A percentile compares a stretch with the other conserved stretches of the same genome.
These are phyloP conservation scores for Micronycteris hirsuta DNA, from an alignment of 2,113 vertebrate species.

Conservation along the genomic window DNA sequence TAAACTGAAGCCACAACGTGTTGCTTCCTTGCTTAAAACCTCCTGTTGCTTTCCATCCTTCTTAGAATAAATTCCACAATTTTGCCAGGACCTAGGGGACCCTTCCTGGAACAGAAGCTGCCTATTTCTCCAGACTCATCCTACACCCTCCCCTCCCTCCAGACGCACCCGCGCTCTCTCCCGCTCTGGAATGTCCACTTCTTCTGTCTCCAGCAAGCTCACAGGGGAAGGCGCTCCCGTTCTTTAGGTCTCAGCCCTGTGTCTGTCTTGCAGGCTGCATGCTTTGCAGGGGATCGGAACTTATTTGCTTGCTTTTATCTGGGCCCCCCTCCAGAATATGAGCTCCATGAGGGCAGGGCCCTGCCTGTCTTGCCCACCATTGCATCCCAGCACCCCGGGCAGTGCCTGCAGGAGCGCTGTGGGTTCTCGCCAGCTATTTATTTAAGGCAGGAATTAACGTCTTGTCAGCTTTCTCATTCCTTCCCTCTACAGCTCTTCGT, in stretches of 20 bases:
- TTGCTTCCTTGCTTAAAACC: neutral
- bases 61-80: neutral
- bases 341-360: neutral
- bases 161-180: neutral
- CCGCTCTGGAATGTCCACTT: neutral
- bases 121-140: neutral
- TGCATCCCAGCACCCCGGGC: too few relatives aligned
- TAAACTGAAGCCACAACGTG: neutral
- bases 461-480: neutral
- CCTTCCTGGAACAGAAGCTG: neutral
- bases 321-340: neutral
- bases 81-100: neutral
- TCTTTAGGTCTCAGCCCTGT: neutral
- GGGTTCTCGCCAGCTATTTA: neutral
- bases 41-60: neutral
- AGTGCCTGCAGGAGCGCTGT: neutral
- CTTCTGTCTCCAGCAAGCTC: neutral
- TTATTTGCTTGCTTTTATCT: neutral
- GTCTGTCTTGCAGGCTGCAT: neutral
- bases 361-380: accelerated
- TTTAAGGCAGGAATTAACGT: neutral
- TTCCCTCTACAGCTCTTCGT: neutral
- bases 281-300: accelerated
- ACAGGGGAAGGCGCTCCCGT: too few relatives aligned
- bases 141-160: neutral